These are phyloP conservation scores for Muricea muricata DNA, from an alignment of 92 coral and sea anemone species.

Conservation along the genomic window DNA sequence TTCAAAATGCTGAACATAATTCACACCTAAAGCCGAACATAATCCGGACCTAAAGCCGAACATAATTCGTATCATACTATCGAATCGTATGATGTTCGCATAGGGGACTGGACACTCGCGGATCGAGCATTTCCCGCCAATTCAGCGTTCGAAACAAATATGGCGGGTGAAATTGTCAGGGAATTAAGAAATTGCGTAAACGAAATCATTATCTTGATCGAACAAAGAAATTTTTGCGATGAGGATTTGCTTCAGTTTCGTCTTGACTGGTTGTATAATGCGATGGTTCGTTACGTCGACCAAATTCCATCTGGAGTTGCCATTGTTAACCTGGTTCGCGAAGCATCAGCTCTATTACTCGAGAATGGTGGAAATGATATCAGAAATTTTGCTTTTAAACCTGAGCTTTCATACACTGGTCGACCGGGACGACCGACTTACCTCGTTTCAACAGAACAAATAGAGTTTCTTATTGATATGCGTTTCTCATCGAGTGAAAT, in stretches of 20 bases:
- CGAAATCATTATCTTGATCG: constrained; percentile 22
- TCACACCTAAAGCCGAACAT: background rate
- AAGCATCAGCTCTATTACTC: constrained; percentile 44
- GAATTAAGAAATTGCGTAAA: background rate
- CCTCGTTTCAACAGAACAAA: constrained; percentile 35
- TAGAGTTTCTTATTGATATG: constrained; percentile 49
- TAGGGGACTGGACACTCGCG: no score
- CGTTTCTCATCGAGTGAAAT: constrained; percentile 53
- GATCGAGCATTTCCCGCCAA: background rate
- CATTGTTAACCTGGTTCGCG: background rate
- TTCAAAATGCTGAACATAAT: no score
- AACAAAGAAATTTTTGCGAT: constrained; percentile 48
- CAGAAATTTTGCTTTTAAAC: constrained; percentile 8
- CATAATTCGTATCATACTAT: no score
- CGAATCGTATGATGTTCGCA: no score
- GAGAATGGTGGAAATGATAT: no score
- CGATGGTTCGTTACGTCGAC: constrained; percentile 46
- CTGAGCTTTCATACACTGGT: constrained; percentile 37
- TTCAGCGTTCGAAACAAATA: background rate
- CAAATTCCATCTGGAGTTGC: constrained; percentile 42
- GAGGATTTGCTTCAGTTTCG: constrained; percentile 44
- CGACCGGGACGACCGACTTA: constrained; percentile 46
- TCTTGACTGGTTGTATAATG: constrained; percentile 49
- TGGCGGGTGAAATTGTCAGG: background rate
- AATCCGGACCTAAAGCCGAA: background rate